Percentiles rank a stretch among this genome's conserved stretches.
phyloP scores from a whole-genome alignment of 2,113 vertebrate genomes.

The Hyaena hyaena region DNA sequence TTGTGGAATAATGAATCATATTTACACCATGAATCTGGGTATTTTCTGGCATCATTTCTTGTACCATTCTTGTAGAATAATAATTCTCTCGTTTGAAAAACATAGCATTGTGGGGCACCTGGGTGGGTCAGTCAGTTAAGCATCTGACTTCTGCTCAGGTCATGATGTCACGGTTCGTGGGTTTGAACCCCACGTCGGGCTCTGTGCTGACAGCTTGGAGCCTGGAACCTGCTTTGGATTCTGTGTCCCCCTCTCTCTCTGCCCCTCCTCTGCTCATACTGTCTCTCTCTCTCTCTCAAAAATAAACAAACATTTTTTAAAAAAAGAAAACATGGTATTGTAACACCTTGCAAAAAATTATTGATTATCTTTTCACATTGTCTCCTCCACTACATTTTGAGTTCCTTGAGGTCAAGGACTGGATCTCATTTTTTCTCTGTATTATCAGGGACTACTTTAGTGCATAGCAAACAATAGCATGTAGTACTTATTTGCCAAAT shows the following conservation, averaged over 20 bases:
- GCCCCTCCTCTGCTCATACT: too few relatives aligned
- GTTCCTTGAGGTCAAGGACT: neutral
- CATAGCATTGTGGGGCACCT: neutral
- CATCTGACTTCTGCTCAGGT: too few relatives aligned
- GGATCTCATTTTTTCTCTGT: neutral
- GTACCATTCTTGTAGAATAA: neutral
- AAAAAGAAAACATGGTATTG: neutral
- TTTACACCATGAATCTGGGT: neutral
- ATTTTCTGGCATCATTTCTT: neutral
- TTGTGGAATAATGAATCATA: neutral
- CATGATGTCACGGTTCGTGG: too few relatives aligned
- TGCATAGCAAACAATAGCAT: neutral
- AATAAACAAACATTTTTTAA: too few relatives aligned
- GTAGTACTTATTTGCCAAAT: conserved; percentile 23
- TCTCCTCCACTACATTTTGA: conserved; percentile 12
- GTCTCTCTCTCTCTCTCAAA: too few relatives aligned
- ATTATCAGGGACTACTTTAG: neutral
- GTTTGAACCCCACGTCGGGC: too few relatives aligned
- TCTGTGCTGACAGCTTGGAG: too few relatives aligned
- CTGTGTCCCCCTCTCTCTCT: too few relatives aligned
- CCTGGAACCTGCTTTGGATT: too few relatives aligned
- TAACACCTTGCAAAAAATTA: conserved; percentile 15
- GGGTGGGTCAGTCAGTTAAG: too few relatives aligned
- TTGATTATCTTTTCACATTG: neutral
- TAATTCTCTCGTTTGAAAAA: conserved; percentile 15